Percentiles rank a stretch among this genome's conserved stretches.
Evolutionary conservation across 2,888 invertebrate genomes (phyloP).

Genomic region (Parnassius orleans): DNA sequence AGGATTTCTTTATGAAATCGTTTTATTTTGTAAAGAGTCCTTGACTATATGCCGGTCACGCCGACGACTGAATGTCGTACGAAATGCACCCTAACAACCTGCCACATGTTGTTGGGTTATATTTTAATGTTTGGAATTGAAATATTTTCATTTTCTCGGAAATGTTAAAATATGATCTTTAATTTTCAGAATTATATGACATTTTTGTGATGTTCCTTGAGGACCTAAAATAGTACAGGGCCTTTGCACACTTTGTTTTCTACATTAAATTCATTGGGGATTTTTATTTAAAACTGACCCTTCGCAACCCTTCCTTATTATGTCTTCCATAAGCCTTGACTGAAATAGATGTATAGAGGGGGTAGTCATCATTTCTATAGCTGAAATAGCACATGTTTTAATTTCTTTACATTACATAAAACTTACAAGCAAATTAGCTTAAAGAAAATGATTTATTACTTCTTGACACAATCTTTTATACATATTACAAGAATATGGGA

Average conservation of each 20-base stretch:
- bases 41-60: no score
- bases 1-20: no score
- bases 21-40: no score
- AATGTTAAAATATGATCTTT: constrained; percentile 20
- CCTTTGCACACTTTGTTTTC: constrained; percentile 5
- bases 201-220: constrained; percentile 5
- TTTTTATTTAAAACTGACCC: constrained; percentile 5
- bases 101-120: no score
- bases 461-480: constrained; percentile 10
- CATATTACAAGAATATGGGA: not conserved
- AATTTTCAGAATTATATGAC: not conserved
- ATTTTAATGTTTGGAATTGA: no score
- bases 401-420: constrained; percentile 12
- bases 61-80: no score
- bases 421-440: constrained; percentile 16
- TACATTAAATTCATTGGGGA: constrained; percentile 6
- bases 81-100: no score
- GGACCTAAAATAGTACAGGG: constrained; percentile 4
- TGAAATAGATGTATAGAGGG: constrained; percentile 23
- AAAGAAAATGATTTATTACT: constrained; percentile 5
- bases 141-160: not conserved
- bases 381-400: constrained; percentile 22
- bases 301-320: constrained; percentile 10
- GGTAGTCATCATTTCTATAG: constrained; percentile 23
- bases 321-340: constrained; percentile 3